Conservation (phyloP, 2,797 vertebrate species). For the Gymnothorax reevesii region DNA sequence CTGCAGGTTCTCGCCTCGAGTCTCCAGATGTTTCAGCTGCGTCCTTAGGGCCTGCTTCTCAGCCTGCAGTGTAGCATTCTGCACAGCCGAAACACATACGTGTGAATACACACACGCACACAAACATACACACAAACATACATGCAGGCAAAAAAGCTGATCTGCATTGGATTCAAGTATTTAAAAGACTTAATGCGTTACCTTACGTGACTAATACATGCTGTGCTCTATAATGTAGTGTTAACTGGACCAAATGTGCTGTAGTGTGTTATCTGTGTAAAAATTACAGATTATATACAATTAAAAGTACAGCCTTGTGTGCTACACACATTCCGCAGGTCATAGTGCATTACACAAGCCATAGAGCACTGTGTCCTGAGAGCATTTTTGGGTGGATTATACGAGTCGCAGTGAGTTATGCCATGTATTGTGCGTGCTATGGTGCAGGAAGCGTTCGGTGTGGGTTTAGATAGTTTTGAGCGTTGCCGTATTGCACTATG, state of each 20-base stretch:
- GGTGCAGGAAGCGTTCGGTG: not conserved
- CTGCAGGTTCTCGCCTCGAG: constrained; percentile 93
- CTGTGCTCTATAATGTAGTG: not conserved
- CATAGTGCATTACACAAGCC: too few species aligned
- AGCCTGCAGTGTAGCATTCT: constrained; percentile 97
- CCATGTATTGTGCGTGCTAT: not conserved
- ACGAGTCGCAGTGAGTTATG: too few species aligned
- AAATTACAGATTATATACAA: too few species aligned
- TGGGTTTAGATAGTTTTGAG: too few species aligned
- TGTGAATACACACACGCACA: constrained; percentile 3
- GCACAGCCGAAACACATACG: constrained; percentile 25
- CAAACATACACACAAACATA: too few species aligned
- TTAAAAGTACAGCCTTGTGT: too few species aligned
- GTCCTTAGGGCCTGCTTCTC: constrained; percentile 94
- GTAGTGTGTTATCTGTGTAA: not conserved
- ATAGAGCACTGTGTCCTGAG: too few species aligned
- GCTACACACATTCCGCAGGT: too few species aligned
- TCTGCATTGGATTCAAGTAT: too few species aligned
- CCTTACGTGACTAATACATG: too few species aligned
- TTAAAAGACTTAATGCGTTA: too few species aligned
- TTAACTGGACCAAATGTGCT: not conserved
- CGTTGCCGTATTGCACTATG: not conserved
- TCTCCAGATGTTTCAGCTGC: constrained; percentile 92
- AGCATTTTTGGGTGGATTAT: too few species aligned
- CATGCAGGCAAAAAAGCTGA: not conserved